Conservation (phyloP, 2,113 vertebrate genomes). For the Dicerorhinus sumatrensis region DNA sequence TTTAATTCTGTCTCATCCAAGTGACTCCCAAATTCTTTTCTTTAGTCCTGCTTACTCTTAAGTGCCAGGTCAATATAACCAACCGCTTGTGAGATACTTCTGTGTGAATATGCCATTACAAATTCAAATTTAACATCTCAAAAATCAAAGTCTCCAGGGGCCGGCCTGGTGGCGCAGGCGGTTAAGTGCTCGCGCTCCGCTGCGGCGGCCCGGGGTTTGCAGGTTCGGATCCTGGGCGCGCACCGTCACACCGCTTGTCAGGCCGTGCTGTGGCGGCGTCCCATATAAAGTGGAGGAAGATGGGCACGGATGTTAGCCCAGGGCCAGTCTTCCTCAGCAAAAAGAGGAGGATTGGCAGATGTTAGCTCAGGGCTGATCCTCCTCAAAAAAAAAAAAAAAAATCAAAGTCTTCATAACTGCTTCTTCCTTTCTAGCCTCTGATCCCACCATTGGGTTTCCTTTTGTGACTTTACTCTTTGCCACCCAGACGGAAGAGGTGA, state of each 20-base stretch:
- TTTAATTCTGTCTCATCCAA: background rate
- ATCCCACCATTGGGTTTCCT: background rate
- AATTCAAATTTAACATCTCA: background rate
- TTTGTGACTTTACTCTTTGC: slow-evolving; percentile 21
- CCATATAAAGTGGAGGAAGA: too few relatives aligned
- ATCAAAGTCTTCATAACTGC: background rate
- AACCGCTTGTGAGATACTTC: background rate
- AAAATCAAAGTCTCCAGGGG: background rate
- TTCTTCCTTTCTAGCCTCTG: background rate
- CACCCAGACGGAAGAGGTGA: background rate
- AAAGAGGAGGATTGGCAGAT: too few relatives aligned
- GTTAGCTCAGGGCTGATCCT: too few relatives aligned
- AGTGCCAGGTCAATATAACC: background rate
- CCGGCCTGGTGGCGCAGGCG: too few relatives aligned
- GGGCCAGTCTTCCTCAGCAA: too few relatives aligned
- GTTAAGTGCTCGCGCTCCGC: too few relatives aligned
- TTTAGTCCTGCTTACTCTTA: slow-evolving; percentile 17
- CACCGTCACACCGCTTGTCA: too few relatives aligned
- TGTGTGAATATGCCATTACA: background rate
- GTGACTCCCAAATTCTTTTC: background rate
- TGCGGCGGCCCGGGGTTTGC: too few relatives aligned
- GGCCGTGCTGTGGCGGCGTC: too few relatives aligned
- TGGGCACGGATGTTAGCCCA: too few relatives aligned
- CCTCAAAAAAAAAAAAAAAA: too few relatives aligned
- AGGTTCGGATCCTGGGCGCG: too few relatives aligned